Evolutionary conservation across 2,113 vertebrate species (phyloP).

Genomic region (Lophochroa leadbeateri): DNA sequence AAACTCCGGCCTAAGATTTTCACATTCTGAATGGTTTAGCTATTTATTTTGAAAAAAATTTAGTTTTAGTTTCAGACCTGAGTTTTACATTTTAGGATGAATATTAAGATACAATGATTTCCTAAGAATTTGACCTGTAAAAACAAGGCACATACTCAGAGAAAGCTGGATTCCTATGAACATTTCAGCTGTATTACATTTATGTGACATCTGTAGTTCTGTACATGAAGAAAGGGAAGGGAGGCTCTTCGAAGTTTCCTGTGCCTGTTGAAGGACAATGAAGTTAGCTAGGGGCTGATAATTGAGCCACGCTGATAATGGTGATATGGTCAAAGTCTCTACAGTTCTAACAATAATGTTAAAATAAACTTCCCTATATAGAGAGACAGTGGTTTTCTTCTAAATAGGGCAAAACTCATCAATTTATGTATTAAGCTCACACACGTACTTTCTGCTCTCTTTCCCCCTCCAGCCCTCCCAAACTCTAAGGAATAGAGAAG

Average conservation of each 20-base stretch:
- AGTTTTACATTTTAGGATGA: not conserved
- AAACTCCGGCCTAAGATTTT: not conserved
- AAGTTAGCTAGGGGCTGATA: fast-evolving
- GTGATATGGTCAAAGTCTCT: fast-evolving
- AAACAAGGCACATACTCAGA: fast-evolving
- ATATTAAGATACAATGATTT: fast-evolving
- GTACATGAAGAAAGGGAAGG: no score
- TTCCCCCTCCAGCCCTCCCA: not conserved
- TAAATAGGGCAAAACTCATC: not conserved
- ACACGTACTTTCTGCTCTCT: not conserved
- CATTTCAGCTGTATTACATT: fast-evolving
- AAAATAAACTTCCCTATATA: fast-evolving
- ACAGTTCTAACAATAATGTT: fast-evolving
- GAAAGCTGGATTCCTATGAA: not conserved
- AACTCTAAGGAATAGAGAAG: fast-evolving
- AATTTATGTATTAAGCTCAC: not conserved
- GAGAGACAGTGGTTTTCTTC: fast-evolving
- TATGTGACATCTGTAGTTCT: not conserved
- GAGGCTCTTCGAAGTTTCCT: fast-evolving
- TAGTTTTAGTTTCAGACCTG: not conserved
- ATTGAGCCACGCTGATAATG: fast-evolving
- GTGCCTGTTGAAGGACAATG: fast-evolving
- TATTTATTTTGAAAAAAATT: not conserved
- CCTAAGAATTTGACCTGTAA: no score
- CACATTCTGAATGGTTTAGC: not conserved